phyloP scores from a whole-genome alignment of 2,888 invertebrate species.

The Calephelis perditalis region DNA sequence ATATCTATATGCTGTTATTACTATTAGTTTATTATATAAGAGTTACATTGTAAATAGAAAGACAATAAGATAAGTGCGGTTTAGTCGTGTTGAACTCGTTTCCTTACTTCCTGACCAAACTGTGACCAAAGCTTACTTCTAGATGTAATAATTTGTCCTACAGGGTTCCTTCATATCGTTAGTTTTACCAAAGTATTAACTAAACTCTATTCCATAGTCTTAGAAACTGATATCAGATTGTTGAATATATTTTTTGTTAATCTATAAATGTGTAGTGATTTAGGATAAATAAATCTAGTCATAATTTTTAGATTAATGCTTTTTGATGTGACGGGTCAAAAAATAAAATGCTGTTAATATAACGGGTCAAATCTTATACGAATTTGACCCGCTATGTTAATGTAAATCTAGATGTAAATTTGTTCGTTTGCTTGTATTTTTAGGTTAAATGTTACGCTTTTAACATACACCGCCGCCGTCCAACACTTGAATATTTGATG shows the following conservation, averaged over 20 bases:
- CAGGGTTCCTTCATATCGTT: constrained; percentile 78
- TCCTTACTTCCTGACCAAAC: constrained; percentile 57
- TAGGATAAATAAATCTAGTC: constrained; percentile 18
- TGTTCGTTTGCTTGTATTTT: background rate
- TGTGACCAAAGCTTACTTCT: constrained; percentile 68
- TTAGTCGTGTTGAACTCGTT: constrained; percentile 38
- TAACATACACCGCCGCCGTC: background rate
- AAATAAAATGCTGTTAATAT: no score
- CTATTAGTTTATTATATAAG: no score
- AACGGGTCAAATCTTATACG: no score
- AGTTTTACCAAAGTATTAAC: constrained; percentile 74
- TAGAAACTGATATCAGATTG: constrained; percentile 47
- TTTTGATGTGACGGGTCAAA: no score
- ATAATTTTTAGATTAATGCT: background rate
- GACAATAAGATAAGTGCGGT: constrained; percentile 64
- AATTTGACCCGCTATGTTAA: no score
- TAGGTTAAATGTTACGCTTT: background rate
- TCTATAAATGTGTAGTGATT: constrained; percentile 19
- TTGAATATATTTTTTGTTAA: constrained; percentile 40
- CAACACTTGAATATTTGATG: no score
- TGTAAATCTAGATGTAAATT: background rate
- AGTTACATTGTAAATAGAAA: constrained; percentile 28
- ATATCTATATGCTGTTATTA: no score
- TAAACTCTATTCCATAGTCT: constrained; percentile 68
- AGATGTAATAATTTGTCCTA: constrained; percentile 65